phyloP scores from a whole-genome alignment of 2,113 vertebrate species.

The Cairina moschata region DNA sequence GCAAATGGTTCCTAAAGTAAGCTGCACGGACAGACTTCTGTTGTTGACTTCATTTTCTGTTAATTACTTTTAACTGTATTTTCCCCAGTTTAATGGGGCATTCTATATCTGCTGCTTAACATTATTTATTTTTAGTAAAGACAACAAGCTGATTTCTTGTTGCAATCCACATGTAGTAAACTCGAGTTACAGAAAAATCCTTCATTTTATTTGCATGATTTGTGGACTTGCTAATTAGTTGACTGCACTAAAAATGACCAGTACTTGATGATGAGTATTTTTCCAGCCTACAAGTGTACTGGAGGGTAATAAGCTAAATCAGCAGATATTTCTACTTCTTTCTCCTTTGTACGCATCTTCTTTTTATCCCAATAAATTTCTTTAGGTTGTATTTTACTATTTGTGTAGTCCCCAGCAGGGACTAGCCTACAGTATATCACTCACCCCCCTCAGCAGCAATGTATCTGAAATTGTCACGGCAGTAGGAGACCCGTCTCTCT shows the following conservation, averaged over 20 bases:
- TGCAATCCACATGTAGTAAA: background rate
- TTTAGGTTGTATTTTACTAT: background rate
- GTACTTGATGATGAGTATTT: background rate
- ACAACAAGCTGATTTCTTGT: background rate
- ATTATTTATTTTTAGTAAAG: background rate
- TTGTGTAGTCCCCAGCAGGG: background rate
- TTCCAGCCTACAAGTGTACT: background rate
- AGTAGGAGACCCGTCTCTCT: background rate
- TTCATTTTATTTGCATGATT: background rate
- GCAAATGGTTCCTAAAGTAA: background rate
- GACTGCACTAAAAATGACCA: background rate
- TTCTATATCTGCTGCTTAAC: background rate
- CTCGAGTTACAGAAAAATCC: background rate
- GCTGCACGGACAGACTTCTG: background rate
- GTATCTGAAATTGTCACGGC: background rate
- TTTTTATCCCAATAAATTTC: background rate
- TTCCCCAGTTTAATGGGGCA: background rate
- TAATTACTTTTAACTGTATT: background rate
- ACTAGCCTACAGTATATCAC: background rate
- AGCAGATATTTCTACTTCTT: background rate
- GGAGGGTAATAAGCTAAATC: background rate
- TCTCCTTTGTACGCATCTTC: background rate
- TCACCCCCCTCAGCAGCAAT: fast-evolving
- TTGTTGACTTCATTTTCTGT: background rate
- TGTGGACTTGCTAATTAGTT: background rate